Evolutionary conservation across 2,888 invertebrate genomes (phyloP).

Genomic region (Sminthurides aquaticus): DNA sequence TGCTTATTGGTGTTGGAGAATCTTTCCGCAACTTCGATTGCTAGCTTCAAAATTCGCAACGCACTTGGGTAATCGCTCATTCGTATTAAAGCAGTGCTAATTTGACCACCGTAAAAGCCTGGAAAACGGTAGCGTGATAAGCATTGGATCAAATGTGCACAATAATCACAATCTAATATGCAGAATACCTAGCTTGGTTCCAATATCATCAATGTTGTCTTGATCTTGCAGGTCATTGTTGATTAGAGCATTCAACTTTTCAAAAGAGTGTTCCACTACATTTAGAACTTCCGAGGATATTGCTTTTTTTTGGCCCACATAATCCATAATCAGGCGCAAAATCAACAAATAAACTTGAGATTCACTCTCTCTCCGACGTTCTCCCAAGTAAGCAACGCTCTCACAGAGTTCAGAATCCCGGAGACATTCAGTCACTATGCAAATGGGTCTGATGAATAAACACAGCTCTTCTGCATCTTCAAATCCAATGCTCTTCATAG

Average conservation of each 20-base stretch:
- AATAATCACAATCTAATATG: too few relatives aligned
- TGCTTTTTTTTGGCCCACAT: conserved; percentile 2
- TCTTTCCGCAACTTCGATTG: conserved; percentile 10
- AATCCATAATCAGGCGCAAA: conserved; percentile 12
- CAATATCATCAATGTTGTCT: neutral
- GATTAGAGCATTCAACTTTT: neutral
- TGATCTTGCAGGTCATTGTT: neutral
- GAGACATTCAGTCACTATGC: neutral
- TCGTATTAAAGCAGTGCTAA: conserved; percentile 7
- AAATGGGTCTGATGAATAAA: neutral
- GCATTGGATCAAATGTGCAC: too few relatives aligned
- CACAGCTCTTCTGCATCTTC: neutral
- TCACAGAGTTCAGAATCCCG: neutral
- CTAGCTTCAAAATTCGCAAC: neutral
- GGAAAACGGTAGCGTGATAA: too few relatives aligned
- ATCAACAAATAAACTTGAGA: neutral
- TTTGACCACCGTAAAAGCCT: conserved; percentile 18
- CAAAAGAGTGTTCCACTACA: conserved; percentile 7
- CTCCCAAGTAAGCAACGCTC: neutral
- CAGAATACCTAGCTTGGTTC: neutral
- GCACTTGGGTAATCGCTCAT: conserved; percentile 11
- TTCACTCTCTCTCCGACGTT: conserved; percentile 5
- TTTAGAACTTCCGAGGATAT: neutral
- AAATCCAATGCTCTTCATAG: neutral
- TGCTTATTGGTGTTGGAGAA: too few relatives aligned